A percentile compares a stretch with the other conserved stretches of the same genome.
Conservation (phyloP, 1,140 invertebrate species). For the Drosophila santomea region DNA sequence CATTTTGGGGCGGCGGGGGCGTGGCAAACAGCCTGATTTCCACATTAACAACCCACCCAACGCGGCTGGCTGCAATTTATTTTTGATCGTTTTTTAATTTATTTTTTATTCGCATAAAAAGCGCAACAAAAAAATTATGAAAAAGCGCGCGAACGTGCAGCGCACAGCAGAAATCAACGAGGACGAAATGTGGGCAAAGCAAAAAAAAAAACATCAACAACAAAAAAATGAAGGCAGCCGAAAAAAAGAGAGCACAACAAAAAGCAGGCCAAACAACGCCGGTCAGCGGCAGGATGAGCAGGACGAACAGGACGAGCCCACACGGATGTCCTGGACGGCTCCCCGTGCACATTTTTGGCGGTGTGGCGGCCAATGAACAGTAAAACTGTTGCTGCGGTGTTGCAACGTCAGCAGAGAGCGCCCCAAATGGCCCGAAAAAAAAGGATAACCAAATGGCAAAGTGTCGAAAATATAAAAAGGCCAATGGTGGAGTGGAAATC, state of each 20-base stretch:
- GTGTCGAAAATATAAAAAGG: conserved; percentile 73
- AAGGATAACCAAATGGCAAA: conserved; percentile 21
- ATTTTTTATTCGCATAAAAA: conserved; percentile 76
- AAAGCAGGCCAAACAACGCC: conserved; percentile 68
- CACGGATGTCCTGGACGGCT: conserved; percentile 34
- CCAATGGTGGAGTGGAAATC: conserved; percentile 14
- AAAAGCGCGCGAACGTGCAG: conserved; percentile 61
- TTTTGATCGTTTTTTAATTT: conserved; percentile 82
- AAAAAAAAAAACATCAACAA: conserved; percentile 45
- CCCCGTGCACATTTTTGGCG: conserved; percentile 54
- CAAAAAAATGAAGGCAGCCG: conserved; percentile 28
- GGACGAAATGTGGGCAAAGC: conserved; percentile 33
- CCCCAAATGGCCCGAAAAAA: conserved; percentile 35
- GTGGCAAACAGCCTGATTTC: conserved; percentile 70
- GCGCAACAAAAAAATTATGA: conserved; percentile 60
- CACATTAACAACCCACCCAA: conserved; percentile 67
- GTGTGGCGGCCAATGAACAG: conserved; percentile 75
- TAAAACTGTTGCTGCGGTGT: conserved; percentile 77
- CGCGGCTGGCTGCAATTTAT: conserved; percentile 65
- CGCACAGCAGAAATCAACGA: conserved; percentile 65
- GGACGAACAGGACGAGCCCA: conserved; percentile 44
- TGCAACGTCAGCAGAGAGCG: conserved; percentile 52
- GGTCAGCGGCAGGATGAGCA: conserved; percentile 49
- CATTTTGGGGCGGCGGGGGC: conserved; percentile 8
- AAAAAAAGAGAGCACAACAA: conserved; percentile 46